Base-by-base conservation (phyloP, 2,888 invertebrate species). In the Campoplex capitator region DNA sequence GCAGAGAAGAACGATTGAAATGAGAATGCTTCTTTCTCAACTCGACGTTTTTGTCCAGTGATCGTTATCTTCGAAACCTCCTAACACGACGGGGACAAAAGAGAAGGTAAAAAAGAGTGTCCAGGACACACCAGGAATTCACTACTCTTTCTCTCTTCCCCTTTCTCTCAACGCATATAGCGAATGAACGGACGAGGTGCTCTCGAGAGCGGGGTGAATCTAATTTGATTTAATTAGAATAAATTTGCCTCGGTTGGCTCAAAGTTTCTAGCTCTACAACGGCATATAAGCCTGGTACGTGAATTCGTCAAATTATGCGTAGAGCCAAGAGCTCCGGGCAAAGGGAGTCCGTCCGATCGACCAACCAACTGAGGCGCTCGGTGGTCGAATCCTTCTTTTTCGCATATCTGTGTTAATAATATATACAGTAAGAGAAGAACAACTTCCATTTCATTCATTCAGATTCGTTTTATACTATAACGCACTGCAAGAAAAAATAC, bases 171-270 rank as follows among this genome's bases (percentile, higher is more conserved):
- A 48, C 18, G 23, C 7, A n/a, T 28, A 62, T 62, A 67, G 80
- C 74, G 48, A 78, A 73, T 81, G 76, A 82, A 76, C 71, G 80
- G 65, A 81, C 81, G 85, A 83, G 81, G 84, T 80, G 86, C 75
- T 82, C 67, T 79, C 58, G 28, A 74, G 82, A 81, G 68, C 81
- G 91, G 92, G 92, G 91, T 92, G 92, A 92, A 92, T 93, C 92
- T 91, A 92, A 93, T 93, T 93, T 93, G 93, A 93, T 93, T 93
- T 93, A 92, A 93, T 93, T 93, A 93, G 92, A 93, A 93, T 93
- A 93, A 92, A 93, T 93, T 93, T 93, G 92, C 87, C 82, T 82
- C 54, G 83, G 91, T 89, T 90, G 90, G 91, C 90, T 92, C 91
- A 92, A 92, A 92, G 89, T 89, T 90, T 86, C 90, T 89, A 92